Evolutionary conservation across 2,113 vertebrate species (phyloP), one percentile per base, ranked within the genome.

Genomic region (Boulengerochromis microlepis): DNA sequence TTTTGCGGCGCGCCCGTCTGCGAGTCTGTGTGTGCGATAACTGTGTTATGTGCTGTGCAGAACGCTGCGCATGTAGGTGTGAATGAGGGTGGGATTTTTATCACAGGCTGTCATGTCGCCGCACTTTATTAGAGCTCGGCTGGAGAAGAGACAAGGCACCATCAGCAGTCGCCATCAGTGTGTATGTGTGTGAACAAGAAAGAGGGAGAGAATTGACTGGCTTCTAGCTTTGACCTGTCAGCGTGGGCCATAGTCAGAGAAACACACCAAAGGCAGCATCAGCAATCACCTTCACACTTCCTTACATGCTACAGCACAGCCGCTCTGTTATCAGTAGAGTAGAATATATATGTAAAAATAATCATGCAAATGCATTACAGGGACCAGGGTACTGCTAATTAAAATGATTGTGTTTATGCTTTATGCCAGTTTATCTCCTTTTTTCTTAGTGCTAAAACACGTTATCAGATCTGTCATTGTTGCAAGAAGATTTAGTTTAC

Each of bases 41-140:
- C 61, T 26, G 85, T 29, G 69, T 61, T 87, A 47, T 81, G 82
- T 47, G 82, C 29, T 12, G 61, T 40, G 31, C 82, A 84, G 88
- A 84, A 69, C 29, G 52, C 84, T 86, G 40, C 71, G 82, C 84
- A 19, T 84, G 85, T 87, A 89, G 89, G 86, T 91, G 91, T 78
- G 82, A 93, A 84, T 33, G 83, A 90, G 74, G 78, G 86, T 87
- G 87, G 87, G 89, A 91, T 92, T 89, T 89, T 93, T 82, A 90
- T 90, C 94, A 86, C 89, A 35, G 24, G 56, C 85, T 89, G 91
- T 90, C 87, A 82, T 85, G 84, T 94, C 78, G 50, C 53, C 10
- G 54, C 82, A 85, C 92, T 92, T 92, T 91, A 93, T 93, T 86
- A 93, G 86, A 64, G 89, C 56, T 53, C 7, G 7, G 83, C 83